phyloP scores from a whole-genome alignment of 1,140 invertebrate genomes.

The Tribolium castaneum region DNA sequence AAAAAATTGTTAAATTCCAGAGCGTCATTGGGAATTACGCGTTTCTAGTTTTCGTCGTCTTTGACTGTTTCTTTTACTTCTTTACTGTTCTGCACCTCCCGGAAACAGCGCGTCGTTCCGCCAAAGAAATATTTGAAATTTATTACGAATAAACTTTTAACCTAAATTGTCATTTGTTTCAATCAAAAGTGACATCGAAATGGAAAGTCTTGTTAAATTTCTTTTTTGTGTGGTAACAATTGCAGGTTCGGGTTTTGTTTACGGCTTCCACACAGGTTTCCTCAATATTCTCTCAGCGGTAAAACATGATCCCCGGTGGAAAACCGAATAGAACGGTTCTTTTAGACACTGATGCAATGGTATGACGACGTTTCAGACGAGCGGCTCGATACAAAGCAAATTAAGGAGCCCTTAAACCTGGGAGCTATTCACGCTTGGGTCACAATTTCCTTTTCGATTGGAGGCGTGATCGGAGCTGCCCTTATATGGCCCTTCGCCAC shows the following conservation, averaged over 20 bases:
- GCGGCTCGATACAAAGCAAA: not conserved
- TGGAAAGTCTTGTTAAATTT: not conserved
- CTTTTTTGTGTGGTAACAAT: not conserved
- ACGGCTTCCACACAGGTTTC: not conserved
- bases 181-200: not conserved
- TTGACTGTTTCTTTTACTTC: not conserved
- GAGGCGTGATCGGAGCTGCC: not conserved
- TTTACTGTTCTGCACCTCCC: not conserved
- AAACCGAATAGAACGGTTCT: not conserved
- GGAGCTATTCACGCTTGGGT: not conserved
- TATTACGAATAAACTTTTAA: not conserved
- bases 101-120: not conserved
- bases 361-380: not conserved
- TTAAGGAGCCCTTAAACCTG: not conserved
- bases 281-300: not conserved
- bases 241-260: not conserved
- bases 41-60: not conserved
- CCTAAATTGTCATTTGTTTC: not conserved
- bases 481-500: not conserved
- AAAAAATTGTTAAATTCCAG: not conserved
- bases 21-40: not conserved
- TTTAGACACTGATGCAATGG: not conserved
- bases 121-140: not conserved
- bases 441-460: not conserved
- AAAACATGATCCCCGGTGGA: not conserved